A percentile compares a stretch with the other conserved stretches of the same genome.
phyloP scores from a whole-genome alignment of 2,888 invertebrate species.

The Drosophila villosipedis region DNA sequence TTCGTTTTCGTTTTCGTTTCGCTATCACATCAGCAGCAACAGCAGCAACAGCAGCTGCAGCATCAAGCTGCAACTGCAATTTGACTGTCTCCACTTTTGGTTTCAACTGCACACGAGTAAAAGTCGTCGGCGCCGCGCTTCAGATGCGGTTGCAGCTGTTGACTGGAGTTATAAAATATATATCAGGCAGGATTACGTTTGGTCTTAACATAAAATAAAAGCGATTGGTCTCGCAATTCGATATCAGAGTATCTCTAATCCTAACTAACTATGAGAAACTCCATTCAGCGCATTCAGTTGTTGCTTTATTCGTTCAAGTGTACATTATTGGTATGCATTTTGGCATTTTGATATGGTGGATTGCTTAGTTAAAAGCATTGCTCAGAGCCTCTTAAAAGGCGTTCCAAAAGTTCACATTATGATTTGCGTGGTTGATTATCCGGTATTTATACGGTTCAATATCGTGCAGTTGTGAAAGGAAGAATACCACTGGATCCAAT shows the following conservation, averaged over 20 bases:
- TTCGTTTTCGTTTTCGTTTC: constrained; percentile 19
- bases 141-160: constrained; percentile 59
- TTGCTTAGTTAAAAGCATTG: background rate
- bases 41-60: constrained; percentile 9
- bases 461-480: background rate
- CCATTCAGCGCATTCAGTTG: background rate
- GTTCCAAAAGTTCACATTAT: background rate
- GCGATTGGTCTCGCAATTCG: constrained; percentile 47
- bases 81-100: constrained; percentile 70
- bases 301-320: constrained; percentile 1
- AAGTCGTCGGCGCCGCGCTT: constrained; percentile 57
- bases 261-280: constrained; percentile 1
- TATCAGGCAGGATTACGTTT: constrained; percentile 64
- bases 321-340: background rate
- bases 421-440: background rate
- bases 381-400: constrained; percentile 2
- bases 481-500: background rate
- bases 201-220: constrained; percentile 64
- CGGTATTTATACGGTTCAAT: background rate
- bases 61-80: constrained; percentile 16
- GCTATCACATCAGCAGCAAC: constrained; percentile 37
- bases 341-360: background rate
- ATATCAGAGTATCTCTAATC: constrained; percentile 18
- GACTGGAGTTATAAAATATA: constrained; percentile 71
- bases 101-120: constrained; percentile 69